A percentile compares a stretch with the other conserved stretches of the same genome.
These are phyloP conservation scores for Muscicapa adusta DNA, from an alignment of 2,113 vertebrate genomes.

Conservation along the genomic window DNA sequence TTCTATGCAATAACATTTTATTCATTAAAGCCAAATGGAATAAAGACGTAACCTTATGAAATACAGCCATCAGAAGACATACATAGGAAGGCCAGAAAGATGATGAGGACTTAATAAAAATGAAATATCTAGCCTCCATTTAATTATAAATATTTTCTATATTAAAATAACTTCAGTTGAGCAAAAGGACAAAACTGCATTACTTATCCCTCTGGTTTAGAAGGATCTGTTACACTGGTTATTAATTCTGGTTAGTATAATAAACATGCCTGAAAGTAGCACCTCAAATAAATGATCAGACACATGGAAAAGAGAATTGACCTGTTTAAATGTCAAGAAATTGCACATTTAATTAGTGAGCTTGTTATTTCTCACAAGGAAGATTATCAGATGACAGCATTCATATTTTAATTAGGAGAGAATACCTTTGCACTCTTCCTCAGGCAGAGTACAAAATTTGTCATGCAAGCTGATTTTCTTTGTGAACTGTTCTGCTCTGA, in stretches of 20 bases:
- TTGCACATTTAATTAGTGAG: slow-evolving; percentile 50
- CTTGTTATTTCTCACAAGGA: slow-evolving; percentile 52
- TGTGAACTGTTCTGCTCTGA: background rate
- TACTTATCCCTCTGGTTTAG: background rate
- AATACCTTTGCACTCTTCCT: slow-evolving; percentile 48
- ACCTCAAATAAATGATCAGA: slow-evolving; percentile 39
- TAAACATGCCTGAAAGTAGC: slow-evolving; percentile 36
- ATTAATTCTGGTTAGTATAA: slow-evolving; percentile 38
- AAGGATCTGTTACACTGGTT: background rate
- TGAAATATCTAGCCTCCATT: background rate
- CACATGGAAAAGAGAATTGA: background rate
- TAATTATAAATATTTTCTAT: slow-evolving; percentile 5
- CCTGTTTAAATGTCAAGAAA: slow-evolving; percentile 61
- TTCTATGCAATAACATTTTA: background rate
- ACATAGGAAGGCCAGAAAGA: background rate
- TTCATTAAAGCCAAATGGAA: background rate
- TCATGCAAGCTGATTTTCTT: background rate
- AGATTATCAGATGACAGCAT: slow-evolving; percentile 53
- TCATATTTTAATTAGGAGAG: slow-evolving; percentile 61
- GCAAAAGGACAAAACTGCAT: background rate
- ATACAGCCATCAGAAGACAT: background rate
- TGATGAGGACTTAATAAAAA: background rate
- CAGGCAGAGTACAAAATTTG: background rate
- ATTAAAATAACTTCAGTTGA: background rate
- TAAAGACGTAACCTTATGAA: background rate